phyloP scores from a whole-genome alignment of 2,888 invertebrate species.

The Rhamnusium bicolor region DNA sequence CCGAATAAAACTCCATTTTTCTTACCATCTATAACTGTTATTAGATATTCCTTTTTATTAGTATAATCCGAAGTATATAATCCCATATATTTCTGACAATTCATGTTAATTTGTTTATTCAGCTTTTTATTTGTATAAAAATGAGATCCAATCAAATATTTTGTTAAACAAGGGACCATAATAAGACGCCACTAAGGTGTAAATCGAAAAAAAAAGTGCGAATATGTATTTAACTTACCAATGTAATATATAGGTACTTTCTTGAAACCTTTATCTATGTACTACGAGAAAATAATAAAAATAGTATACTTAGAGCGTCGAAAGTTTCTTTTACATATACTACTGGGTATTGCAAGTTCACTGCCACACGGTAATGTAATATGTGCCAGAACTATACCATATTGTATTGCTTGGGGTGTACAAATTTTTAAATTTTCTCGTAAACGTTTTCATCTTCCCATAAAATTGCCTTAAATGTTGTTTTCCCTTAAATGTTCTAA shows the following conservation, averaged over 20 bases:
- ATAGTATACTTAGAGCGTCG: no score
- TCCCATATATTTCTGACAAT: neutral
- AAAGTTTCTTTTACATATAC: no score
- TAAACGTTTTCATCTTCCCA: slow-evolving; percentile 20
- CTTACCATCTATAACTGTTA: no score
- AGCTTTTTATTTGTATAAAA: neutral
- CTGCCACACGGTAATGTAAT: no score
- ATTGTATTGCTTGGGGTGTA: no score
- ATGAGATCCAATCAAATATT: slow-evolving; percentile 7
- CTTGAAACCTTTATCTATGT: slow-evolving; percentile 13
- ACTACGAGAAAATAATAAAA: slow-evolving; percentile 5
- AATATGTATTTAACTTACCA: neutral
- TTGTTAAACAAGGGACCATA: slow-evolving; percentile 20
- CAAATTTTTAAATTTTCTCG: neutral
- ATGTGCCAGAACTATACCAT: no score
- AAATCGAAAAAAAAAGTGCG: slow-evolving; percentile 20
- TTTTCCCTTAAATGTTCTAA: slow-evolving; percentile 10
- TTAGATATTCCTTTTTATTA: no score
- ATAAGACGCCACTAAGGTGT: neutral
- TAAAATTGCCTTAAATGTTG: slow-evolving; percentile 27
- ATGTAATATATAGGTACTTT: neutral
- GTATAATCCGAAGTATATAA: no score
- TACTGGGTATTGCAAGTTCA: neutral
- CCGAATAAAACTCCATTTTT: no score
- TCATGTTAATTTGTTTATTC: neutral